A percentile compares a stretch with the other conserved stretches of the same genome.
phyloP scores from a whole-genome alignment of 2,113 vertebrate genomes.

The Catharus fuscescens region DNA sequence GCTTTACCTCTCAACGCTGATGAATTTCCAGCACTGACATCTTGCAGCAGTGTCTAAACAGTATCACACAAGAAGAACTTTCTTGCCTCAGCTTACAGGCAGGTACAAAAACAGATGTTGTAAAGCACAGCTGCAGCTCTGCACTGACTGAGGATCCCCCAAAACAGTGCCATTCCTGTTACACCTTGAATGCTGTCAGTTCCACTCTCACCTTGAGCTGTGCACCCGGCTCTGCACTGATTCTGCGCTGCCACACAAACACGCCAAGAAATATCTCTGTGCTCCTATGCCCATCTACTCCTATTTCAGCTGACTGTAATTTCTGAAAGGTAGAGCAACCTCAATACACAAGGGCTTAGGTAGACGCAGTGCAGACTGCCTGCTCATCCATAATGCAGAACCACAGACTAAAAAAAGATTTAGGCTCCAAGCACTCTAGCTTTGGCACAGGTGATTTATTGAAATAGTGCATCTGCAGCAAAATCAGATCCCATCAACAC shows the following conservation, averaged over 20 bases:
- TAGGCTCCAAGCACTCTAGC: slow-evolving; percentile 59
- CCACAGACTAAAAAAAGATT: slow-evolving; percentile 67
- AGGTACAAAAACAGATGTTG: background rate
- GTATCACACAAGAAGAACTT: background rate
- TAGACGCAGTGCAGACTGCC: slow-evolving; percentile 66
- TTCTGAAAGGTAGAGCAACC: slow-evolving; percentile 37
- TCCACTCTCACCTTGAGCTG: background rate
- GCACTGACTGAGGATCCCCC: background rate
- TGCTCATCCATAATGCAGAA: slow-evolving; percentile 78
- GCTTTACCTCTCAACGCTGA: background rate
- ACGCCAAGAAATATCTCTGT: background rate
- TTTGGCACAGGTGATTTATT: slow-evolving; percentile 69
- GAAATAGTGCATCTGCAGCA: slow-evolving; percentile 50
- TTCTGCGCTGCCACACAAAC: background rate
- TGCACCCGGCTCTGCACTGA: rapidly evolving
- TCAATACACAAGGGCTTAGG: slow-evolving; percentile 47
- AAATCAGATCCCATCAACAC: slow-evolving; percentile 24
- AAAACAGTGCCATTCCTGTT: background rate
- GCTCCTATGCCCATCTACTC: background rate
- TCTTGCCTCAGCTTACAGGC: background rate
- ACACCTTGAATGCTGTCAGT: background rate
- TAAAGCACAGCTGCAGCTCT: background rate
- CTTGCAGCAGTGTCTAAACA: background rate
- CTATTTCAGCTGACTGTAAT: slow-evolving; percentile 28
- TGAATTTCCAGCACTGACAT: background rate